phyloP scores from a whole-genome alignment of 2,797 vertebrate species.

The Lagorchestes hirsutus region DNA sequence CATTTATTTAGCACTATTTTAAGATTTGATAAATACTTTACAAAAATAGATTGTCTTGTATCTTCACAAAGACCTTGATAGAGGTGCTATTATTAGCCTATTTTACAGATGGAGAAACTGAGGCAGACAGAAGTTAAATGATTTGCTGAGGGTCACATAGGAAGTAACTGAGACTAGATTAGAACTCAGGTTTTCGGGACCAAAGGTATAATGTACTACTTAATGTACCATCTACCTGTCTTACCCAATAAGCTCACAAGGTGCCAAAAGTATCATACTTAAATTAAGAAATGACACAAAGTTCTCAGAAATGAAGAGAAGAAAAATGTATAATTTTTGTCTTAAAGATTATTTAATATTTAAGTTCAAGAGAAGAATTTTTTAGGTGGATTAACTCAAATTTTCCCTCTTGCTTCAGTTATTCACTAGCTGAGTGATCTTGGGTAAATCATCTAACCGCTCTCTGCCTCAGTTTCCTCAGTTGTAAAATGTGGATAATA shows the following conservation, averaged over 20 bases:
- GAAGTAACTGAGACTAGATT: background rate
- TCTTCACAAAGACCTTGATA: background rate
- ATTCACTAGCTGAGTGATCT: background rate
- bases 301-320: background rate
- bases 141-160: background rate
- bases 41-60: background rate
- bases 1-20: background rate
- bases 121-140: background rate
- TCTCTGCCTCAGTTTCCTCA: background rate
- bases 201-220: background rate
- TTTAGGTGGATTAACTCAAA: slow-evolving; percentile 5
- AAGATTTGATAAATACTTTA: background rate
- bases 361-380: background rate
- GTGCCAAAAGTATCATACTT: background rate
- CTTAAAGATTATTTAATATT: background rate
- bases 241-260: background rate
- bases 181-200: background rate
- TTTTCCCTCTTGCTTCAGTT: background rate
- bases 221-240: background rate
- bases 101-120: background rate
- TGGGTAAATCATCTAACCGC: background rate
- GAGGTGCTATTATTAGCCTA: background rate
- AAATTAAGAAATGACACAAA: background rate
- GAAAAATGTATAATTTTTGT: background rate
- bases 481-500: background rate